These are phyloP conservation scores for Micronycteris hirsuta DNA, from an alignment of 2,113 vertebrate species.

Conservation along the genomic window DNA sequence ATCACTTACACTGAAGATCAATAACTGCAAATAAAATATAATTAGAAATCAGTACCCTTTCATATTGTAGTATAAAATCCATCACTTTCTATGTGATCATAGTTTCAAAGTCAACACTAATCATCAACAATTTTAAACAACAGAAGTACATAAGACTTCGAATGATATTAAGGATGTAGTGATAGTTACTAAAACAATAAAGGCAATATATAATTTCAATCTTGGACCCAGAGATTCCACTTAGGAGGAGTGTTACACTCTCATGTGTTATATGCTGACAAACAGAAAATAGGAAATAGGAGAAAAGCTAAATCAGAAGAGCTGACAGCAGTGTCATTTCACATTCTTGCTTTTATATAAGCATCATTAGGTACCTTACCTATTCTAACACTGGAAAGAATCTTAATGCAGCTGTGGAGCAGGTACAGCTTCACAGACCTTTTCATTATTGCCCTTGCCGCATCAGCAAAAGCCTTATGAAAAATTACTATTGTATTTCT, in stretches of 20 bases:
- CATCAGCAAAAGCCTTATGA: background rate
- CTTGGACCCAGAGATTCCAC: background rate
- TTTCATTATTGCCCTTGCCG: background rate
- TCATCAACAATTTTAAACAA: background rate
- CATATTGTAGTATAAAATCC: too few species aligned
- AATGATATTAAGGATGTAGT: background rate
- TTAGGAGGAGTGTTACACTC: background rate
- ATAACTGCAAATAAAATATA: background rate
- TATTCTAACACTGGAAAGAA: background rate
- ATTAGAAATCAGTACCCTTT: background rate
- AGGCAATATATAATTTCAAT: accelerated
- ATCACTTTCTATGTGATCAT: background rate
- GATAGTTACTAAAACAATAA: background rate
- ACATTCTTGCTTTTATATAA: background rate
- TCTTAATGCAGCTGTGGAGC: background rate
- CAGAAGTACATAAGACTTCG: background rate
- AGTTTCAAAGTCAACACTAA: background rate
- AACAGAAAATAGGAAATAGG: background rate
- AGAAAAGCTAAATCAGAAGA: background rate
- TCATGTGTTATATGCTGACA: background rate
- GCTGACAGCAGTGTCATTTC: background rate
- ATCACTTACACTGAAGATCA: background rate
- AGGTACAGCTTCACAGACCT: background rate
- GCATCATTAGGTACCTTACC: background rate
- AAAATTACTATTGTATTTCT: background rate